Evolutionary conservation across 2,113 vertebrate species (phyloP), one percentile per base, ranked within the genome.

Genomic region (Malaclemys terrapin): DNA sequence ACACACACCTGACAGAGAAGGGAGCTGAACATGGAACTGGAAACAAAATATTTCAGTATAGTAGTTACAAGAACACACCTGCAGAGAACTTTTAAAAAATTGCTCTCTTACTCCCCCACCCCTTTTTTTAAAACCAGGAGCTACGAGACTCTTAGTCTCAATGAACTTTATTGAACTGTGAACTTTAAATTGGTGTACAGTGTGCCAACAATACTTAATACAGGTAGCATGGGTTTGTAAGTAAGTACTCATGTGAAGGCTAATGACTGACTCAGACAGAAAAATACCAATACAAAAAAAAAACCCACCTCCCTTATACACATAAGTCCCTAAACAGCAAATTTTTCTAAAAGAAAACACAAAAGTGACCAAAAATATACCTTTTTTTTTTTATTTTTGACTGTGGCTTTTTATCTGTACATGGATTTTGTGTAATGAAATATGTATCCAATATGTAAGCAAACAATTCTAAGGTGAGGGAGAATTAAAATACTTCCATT

Each of bases 271-370:
- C 84, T 22, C 53, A 49, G 1, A 16, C 2, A 0, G 9, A n/a
- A 22, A 35, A 17, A 17, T 35, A 9, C 8, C 14, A 59, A 80
- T 11, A 10, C 4, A 2, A 0, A 8, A 10, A n/a, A 27, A 5
- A 52, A 45, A 85, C 11, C 20, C 42, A 17, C 17, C 2, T 54
- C 78, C 9, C 84, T 75, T 10, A 87, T 49, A 8, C 5, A 79
- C 2, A 72, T 75, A 12, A 6, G 76, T 4, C 2, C 5, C 49
- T 27, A 20, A 5, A 4, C 78, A 79, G 3, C 7, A 5, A 9
- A 78, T 57, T 31, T 27, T 85, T 57, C 1, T 38, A 75, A 91
- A 80, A 69, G 88, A 10, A 2, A 11, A 13, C 22, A 5, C 4
- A 24, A 27, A 75, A 42, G 38, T 24, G n/a, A 24, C 22, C 22